These are phyloP conservation scores for Teleogryllus occipitalis DNA, from an alignment of 1,140 invertebrate species.

Conservation along the genomic window DNA sequence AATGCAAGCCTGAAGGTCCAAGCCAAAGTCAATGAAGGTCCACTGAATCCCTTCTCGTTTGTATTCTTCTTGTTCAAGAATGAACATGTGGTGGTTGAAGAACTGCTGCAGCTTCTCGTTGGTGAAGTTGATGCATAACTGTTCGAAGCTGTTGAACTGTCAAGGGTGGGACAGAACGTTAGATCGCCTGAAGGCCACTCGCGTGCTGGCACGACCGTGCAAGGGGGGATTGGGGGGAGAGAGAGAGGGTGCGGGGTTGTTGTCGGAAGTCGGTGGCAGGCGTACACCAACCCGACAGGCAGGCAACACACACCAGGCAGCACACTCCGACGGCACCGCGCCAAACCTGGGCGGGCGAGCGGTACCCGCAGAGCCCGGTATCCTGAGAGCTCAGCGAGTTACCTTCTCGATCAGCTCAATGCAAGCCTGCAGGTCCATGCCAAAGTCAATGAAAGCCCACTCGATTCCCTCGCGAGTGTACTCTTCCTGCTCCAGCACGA, in stretches of 20 bases:
- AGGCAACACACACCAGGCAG: neutral
- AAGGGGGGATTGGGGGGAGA: neutral
- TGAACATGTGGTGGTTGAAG: conserved; percentile 61
- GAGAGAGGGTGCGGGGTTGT: neutral
- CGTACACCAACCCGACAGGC: neutral
- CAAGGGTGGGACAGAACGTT: neutral
- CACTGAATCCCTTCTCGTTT: conserved; percentile 51
- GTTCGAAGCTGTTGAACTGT: conserved; percentile 55
- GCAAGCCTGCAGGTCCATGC: conserved; percentile 93
- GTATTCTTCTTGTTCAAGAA: conserved; percentile 56
- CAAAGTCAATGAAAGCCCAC: conserved; percentile 95
- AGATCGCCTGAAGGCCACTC: neutral
- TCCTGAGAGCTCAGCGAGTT: neutral
- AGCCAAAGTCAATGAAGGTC: conserved; percentile 56
- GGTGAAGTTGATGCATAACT: conserved; percentile 58
- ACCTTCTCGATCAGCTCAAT: conserved; percentile 97
- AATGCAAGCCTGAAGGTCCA: conserved; percentile 53
- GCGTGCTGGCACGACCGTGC: neutral
- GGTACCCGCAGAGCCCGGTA: neutral
- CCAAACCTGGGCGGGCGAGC: neutral
- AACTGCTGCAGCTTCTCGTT: conserved; percentile 56
- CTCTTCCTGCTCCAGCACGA: conserved; percentile 94
- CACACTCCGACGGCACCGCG: neutral
- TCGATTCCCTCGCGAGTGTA: conserved; percentile 90
- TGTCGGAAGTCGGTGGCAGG: neutral